Conservation (phyloP, 2,797 vertebrate genomes). For the Melanotaenia boesemani region DNA sequence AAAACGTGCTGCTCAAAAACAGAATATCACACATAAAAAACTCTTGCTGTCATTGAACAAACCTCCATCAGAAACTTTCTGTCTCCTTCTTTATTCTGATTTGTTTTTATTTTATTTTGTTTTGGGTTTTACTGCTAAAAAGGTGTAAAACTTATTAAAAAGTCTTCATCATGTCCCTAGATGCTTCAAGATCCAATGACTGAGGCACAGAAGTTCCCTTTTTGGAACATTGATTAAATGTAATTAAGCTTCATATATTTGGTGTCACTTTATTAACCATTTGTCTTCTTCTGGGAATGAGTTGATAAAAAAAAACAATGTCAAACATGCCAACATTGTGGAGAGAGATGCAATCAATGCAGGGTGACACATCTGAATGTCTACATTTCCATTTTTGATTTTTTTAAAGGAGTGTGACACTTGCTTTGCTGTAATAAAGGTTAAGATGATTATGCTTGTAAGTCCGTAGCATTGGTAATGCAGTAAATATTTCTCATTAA, state of each 20-base stretch:
- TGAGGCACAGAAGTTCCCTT: slow-evolving; percentile 5
- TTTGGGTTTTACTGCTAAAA: background rate
- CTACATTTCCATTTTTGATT: slow-evolving; percentile 72
- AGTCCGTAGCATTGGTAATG: slow-evolving; percentile 41
- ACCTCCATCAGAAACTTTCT: slow-evolving; percentile 10
- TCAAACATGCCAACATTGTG: slow-evolving; percentile 13
- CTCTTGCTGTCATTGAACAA: slow-evolving; percentile 1
- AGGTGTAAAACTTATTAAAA: slow-evolving; percentile 21
- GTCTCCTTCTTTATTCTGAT: background rate
- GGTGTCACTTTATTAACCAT: slow-evolving; percentile 32
- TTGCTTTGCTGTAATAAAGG: slow-evolving; percentile 57
- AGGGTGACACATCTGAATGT: slow-evolving; percentile 45
- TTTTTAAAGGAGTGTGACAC: slow-evolving; percentile 55
- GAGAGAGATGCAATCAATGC: slow-evolving; percentile 48
- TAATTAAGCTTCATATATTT: slow-evolving; percentile 47
- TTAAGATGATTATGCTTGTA: slow-evolving; percentile 61
- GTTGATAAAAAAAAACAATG: slow-evolving; percentile 2
- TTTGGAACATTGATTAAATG: slow-evolving; percentile 17
- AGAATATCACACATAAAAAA: slow-evolving; percentile 19
- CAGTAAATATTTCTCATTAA: slow-evolving; percentile 49
- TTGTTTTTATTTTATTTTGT: background rate
- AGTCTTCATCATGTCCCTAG: slow-evolving; percentile 3
- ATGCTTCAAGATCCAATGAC: slow-evolving; percentile 15
- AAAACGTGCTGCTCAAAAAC: slow-evolving; percentile 10
- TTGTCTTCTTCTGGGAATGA: slow-evolving; percentile 29